A percentile compares a stretch with the other conserved stretches of the same genome.
These are phyloP conservation scores for Scelioninae gen. 1 DNA, from an alignment of 2,888 invertebrate genomes.

Conservation along the genomic window DNA sequence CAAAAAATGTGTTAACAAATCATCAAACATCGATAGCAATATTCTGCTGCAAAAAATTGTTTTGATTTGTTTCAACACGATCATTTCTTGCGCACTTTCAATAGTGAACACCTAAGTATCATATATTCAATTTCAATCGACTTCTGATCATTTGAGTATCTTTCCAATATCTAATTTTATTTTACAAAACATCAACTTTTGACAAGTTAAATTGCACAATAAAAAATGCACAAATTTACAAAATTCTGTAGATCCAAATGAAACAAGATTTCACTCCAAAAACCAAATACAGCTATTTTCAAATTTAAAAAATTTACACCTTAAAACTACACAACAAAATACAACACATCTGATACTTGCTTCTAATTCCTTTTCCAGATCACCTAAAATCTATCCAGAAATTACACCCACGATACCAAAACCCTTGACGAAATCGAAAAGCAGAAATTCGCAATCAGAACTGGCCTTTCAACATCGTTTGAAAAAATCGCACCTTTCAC, in stretches of 20 bases:
- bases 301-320: too few species aligned
- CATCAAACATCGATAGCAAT: constrained; percentile 26
- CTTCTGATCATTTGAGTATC: too few species aligned
- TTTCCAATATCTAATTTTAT: neutral
- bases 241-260: too few species aligned
- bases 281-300: too few species aligned
- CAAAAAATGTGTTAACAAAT: constrained; percentile 47
- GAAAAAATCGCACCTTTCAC: constrained; percentile 47
- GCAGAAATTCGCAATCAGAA: neutral
- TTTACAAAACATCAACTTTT: neutral
- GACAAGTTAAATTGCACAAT: too few species aligned
- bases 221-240: too few species aligned
- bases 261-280: too few species aligned
- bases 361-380: too few species aligned
- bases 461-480: constrained; percentile 1
- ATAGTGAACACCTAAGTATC: neutral
- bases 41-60: constrained; percentile 33
- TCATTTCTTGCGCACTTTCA: neutral
- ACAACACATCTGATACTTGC: too few species aligned
- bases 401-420: too few species aligned
- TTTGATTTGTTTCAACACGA: constrained; percentile 21
- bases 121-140: neutral
- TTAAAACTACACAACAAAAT: too few species aligned
- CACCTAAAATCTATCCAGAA: too few species aligned
- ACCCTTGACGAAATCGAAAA: neutral